Percentiles rank a stretch among this genome's conserved stretches.
Evolutionary conservation across 2,113 vertebrate genomes (phyloP).

Genomic region (Ellobius talpinus): DNA sequence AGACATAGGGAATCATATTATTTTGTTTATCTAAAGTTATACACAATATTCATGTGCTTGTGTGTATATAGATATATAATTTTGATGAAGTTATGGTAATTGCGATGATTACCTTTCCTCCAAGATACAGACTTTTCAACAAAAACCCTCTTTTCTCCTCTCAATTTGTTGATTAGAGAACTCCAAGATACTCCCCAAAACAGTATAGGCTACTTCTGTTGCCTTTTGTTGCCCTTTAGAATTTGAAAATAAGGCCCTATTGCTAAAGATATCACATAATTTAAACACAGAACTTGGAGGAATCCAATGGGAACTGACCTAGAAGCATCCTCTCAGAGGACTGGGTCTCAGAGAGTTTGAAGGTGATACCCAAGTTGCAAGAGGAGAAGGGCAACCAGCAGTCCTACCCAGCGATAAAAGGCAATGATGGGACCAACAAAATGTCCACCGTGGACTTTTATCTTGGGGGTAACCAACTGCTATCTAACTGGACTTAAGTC

Average conservation of each 20-base stretch:
- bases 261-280: not conserved
- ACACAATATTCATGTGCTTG: too few species aligned
- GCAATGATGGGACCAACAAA: not conserved
- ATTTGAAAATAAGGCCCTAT: not conserved
- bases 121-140: too few species aligned
- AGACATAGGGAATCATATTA: not conserved
- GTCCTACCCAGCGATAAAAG: not conserved
- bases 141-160: too few species aligned
- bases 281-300: not conserved
- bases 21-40: not conserved
- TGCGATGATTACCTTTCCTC: not conserved
- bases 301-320: not conserved
- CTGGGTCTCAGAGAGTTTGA: not conserved
- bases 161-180: not conserved
- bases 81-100: not conserved
- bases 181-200: not conserved
- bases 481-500: not conserved
- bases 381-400: not conserved
- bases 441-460: too few species aligned
- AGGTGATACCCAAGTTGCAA: not conserved
- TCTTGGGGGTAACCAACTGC: too few species aligned
- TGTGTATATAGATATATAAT: not conserved
- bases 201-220: too few species aligned
- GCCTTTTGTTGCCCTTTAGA: not conserved
- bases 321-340: not conserved